Evolutionary conservation across 2,113 vertebrate genomes (phyloP).

Genomic region (Podarcis muralis): DNA sequence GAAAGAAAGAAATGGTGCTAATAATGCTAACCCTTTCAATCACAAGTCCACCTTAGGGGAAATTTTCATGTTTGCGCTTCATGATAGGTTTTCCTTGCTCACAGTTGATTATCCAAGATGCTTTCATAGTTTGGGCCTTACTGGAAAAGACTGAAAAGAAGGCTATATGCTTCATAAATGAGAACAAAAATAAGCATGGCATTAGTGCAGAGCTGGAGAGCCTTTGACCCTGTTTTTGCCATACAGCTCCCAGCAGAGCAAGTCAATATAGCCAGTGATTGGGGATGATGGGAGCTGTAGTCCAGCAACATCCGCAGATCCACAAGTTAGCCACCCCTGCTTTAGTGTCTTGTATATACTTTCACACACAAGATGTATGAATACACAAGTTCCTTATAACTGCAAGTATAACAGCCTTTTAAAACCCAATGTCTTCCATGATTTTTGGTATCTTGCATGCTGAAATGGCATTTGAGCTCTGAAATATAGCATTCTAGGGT

Average conservation of each 20-base stretch:
- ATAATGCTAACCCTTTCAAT: constrained; percentile 5
- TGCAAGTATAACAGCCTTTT: neutral
- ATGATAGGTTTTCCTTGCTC: rapidly evolving
- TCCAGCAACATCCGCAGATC: no score
- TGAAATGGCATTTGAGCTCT: no score
- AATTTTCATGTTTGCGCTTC: constrained; percentile 31
- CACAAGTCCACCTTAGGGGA: constrained; percentile 6
- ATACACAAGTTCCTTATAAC: neutral
- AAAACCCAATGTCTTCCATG: no score
- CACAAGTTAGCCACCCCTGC: no score
- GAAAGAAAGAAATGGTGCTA: neutral
- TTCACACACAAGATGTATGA: neutral
- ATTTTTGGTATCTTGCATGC: no score
- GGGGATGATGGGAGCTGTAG: no score
- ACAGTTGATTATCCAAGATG: neutral
- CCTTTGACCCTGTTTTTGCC: no score
- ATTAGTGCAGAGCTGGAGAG: neutral
- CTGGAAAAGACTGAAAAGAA: neutral
- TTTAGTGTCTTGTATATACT: neutral
- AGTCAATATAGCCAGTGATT: no score
- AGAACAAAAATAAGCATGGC: neutral
- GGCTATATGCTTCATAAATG: neutral
- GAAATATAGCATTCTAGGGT: no score
- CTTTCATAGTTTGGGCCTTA: neutral
- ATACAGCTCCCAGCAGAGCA: no score